Evolutionary conservation across 2,113 vertebrate species (phyloP).

Genomic region (Corythaeola cristata): DNA sequence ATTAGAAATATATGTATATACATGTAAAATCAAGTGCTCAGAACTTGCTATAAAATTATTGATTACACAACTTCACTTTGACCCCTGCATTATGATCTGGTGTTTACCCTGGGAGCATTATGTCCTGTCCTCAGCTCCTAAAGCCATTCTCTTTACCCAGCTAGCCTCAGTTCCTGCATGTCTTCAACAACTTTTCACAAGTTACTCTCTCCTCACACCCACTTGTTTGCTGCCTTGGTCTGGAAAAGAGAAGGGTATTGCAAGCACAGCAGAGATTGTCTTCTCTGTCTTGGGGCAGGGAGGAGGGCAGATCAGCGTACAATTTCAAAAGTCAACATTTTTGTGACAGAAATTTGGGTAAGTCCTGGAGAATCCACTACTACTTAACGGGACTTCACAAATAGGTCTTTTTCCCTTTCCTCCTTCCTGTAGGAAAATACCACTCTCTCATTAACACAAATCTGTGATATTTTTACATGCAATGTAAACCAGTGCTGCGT

Average conservation of each 20-base stretch:
- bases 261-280: neutral
- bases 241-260: neutral
- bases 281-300: neutral
- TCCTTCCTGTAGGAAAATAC: neutral
- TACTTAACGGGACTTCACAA: neutral
- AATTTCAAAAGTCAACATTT: neutral
- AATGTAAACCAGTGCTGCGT: neutral
- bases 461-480: neutral
- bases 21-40: conserved; percentile 16
- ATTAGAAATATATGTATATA: neutral
- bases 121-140: neutral
- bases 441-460: neutral
- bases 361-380: neutral
- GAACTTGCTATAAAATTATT: neutral
- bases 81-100: neutral
- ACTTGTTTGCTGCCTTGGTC: neutral
- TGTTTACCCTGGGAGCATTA: neutral
- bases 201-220: neutral
- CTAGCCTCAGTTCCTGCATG: neutral
- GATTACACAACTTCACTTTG: neutral
- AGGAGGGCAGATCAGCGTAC: neutral
- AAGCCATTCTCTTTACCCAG: neutral
- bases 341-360: neutral
- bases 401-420: neutral
- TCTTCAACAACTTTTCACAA: neutral